A percentile compares a stretch with the other conserved stretches of the same genome.
Evolutionary conservation across 1,140 invertebrate genomes (phyloP).

Genomic region (Trichonephila clavata): DNA sequence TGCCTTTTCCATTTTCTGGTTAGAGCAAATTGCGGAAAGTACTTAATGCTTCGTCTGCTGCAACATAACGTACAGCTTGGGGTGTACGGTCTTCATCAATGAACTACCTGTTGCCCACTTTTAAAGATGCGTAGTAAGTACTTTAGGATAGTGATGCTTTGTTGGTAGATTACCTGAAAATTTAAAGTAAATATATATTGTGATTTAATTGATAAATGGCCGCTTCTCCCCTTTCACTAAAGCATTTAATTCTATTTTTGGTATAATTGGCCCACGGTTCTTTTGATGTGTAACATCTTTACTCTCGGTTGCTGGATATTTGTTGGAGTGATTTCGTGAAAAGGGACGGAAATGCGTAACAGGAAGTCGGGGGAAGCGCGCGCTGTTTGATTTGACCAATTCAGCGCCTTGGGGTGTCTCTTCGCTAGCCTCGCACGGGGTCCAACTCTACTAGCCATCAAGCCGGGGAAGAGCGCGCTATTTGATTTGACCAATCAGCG

Average conservation of each 20-base stretch:
- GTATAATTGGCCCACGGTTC: slow-evolving; percentile 88
- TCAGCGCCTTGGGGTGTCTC: too few species aligned
- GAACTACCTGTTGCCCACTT: slow-evolving; percentile 92
- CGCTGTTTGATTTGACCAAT: too few species aligned
- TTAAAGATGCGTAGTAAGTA: slow-evolving; percentile 84
- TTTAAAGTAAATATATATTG: slow-evolving; percentile 80
- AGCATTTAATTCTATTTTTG: slow-evolving; percentile 96
- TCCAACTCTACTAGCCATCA: too few species aligned
- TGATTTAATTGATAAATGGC: slow-evolving; percentile 88
- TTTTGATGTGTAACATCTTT: too few species aligned
- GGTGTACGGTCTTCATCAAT: slow-evolving; percentile 91
- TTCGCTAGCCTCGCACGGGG: too few species aligned
- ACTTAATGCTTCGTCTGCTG: slow-evolving; percentile 90
- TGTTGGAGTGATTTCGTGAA: too few species aligned
- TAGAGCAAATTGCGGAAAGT: slow-evolving; percentile 84
- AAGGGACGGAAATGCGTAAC: too few species aligned
- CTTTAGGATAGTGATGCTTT: slow-evolving; percentile 81
- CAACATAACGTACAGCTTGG: slow-evolving; percentile 94
- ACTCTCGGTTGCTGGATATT: too few species aligned
- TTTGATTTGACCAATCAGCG: too few species aligned
- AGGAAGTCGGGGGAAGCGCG: too few species aligned
- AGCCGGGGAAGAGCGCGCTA: too few species aligned
- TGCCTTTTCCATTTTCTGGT: slow-evolving; percentile 78
- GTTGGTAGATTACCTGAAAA: slow-evolving; percentile 83
- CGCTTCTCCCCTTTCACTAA: slow-evolving; percentile 93